Evolutionary conservation across 1,140 invertebrate genomes (phyloP).

Genomic region (Drosophila quadrilineata): DNA sequence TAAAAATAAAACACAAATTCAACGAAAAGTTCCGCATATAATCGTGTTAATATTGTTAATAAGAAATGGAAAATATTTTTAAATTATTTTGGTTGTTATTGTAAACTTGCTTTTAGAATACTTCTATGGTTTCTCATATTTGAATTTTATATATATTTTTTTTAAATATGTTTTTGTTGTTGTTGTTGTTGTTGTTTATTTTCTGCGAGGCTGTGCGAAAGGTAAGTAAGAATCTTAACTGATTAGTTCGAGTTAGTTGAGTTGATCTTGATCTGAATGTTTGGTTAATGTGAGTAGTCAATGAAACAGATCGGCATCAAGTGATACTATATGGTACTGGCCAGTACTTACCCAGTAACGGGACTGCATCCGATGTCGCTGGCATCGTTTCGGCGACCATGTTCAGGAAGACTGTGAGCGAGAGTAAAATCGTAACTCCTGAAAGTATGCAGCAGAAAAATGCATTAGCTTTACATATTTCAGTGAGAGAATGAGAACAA

Average conservation of each 20-base stretch:
- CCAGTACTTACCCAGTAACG: conserved; percentile 82
- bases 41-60: background rate
- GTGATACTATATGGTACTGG: background rate
- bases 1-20: background rate
- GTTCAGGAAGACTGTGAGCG: conserved; percentile 98
- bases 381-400: conserved; percentile 95
- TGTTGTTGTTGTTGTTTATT: background rate
- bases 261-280: conserved; percentile 26
- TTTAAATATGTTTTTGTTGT: background rate
- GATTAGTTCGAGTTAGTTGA: conserved; percentile 37
- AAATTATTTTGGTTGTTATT: background rate
- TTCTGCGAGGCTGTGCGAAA: conserved; percentile 43
- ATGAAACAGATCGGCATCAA: no score
- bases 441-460: conserved; percentile 69
- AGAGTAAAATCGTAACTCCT: conserved; percentile 99
- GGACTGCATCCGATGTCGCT: conserved; percentile 90
- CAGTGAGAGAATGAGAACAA: background rate
- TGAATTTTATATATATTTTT: no score
- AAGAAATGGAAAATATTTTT: conserved; percentile 3
- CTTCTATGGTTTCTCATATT: no score
- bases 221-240: conserved; percentile 46
- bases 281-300: conserved; percentile 53
- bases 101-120: no score
- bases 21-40: background rate
- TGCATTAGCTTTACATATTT: background rate